Percentiles rank a stretch among this genome's conserved stretches.
These are phyloP conservation scores for Marasmarcha lunaedactyla DNA, from an alignment of 2,888 invertebrate species.

Conservation along the genomic window DNA sequence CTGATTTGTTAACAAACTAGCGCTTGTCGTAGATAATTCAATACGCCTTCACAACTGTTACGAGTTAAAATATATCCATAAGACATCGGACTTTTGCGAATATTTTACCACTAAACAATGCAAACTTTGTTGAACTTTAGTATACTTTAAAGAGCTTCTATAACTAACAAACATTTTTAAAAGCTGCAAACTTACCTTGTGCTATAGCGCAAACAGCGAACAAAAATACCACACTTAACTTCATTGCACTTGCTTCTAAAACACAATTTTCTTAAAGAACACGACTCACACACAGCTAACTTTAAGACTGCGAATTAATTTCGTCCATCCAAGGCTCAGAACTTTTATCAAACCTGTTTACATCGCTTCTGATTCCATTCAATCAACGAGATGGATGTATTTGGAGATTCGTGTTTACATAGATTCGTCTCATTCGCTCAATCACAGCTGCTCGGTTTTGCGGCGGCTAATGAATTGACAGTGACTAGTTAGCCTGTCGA, in stretches of 20 bases:
- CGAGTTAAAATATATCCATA: no score
- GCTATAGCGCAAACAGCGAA: constrained; percentile 31
- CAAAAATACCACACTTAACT: constrained; percentile 30
- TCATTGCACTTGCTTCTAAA: constrained; percentile 34
- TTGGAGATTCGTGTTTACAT: neutral
- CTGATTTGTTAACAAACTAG: no score
- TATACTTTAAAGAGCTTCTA: no score
- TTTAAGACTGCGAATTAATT: no score
- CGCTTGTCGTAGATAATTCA: no score
- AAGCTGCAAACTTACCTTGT: constrained; percentile 58
- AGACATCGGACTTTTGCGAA: no score
- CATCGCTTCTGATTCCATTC: constrained; percentile 2
- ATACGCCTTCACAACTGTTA: no score
- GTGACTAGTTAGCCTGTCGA: constrained; percentile 20
- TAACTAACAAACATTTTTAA: no score
- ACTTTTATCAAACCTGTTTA: constrained; percentile 11
- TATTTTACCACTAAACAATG: no score
- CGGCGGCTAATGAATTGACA: constrained; percentile 1
- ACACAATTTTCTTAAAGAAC: no score
- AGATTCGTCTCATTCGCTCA: constrained; percentile 8
- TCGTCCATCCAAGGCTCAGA: neutral
- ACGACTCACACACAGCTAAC: no score
- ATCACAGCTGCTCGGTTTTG: constrained; percentile 11
- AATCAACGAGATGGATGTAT: neutral
- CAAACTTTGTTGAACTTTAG: no score